A percentile compares a stretch with the other conserved stretches of the same genome.
These are phyloP conservation scores for Oligia latruncula DNA, from an alignment of 2,888 invertebrate species.

Conservation along the genomic window DNA sequence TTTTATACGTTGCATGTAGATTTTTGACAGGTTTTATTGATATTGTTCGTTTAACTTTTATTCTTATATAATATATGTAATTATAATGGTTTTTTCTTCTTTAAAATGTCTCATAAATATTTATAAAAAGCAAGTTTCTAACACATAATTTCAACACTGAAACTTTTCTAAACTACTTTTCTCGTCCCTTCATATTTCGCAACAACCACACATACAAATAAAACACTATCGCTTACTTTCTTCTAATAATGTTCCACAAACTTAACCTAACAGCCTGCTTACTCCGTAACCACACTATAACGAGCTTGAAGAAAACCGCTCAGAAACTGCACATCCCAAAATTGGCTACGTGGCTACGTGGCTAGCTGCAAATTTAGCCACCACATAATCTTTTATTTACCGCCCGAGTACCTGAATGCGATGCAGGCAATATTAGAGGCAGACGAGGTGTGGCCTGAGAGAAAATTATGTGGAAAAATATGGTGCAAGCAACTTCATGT, in stretches of 20 bases:
- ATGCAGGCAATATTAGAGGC: slow-evolving; percentile 38
- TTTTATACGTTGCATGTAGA: neutral
- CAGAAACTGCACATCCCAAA: slow-evolving; percentile 45
- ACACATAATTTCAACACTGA: too few species aligned
- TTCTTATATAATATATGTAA: too few species aligned
- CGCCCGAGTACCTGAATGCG: slow-evolving; percentile 35
- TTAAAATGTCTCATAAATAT: neutral
- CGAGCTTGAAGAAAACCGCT: slow-evolving; percentile 26
- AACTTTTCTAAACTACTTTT: neutral
- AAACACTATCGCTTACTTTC: neutral
- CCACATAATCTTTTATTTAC: slow-evolving; percentile 60
- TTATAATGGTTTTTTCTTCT: neutral
- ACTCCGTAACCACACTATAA: neutral
- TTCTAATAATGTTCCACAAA: neutral
- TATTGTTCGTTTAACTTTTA: neutral
- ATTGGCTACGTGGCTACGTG: slow-evolving; percentile 36
- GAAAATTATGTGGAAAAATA: slow-evolving; percentile 49
- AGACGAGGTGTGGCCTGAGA: slow-evolving; percentile 19
- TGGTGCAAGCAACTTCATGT: slow-evolving; percentile 9
- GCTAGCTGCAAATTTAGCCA: slow-evolving; percentile 43
- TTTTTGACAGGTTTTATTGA: neutral
- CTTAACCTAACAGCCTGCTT: neutral
- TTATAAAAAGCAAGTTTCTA: neutral
- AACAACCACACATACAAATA: neutral
- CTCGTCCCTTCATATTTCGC: neutral